Base-by-base conservation (phyloP, 2,888 invertebrate species). In the Agrochola lota region DNA sequence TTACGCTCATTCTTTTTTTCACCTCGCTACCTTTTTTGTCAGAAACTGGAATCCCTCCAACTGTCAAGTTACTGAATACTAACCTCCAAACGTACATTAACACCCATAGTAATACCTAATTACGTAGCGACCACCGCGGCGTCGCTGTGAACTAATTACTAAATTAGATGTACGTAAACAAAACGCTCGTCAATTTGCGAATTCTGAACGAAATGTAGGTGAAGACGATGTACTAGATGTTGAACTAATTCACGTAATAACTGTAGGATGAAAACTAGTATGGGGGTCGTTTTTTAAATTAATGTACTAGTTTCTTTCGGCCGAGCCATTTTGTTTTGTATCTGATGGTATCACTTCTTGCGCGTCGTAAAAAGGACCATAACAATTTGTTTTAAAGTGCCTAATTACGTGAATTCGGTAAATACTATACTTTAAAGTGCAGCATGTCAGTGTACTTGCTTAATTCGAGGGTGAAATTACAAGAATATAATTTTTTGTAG, bases 71-170 rank as follows among this genome's bases (percentile, higher is more conserved):
- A 26, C n/a, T 46, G 66, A 66, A 66, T 46, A 20, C 15, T 15
- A 69, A 4, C 35, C 55, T 26, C 20, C 1, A 0, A 64, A 60
- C 52, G 52, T 49, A 20, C 17, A 59, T n/a, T 5, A 57, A 46
- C n/a, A 75, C 11, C 1, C 43, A 40, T 20, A 62, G 20, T 66
- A 72, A 71, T 62, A 63, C 62, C 62, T 83, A 64, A 72, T 66
- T 63, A 63, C 55, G 17, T 23, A 2, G 17, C 15, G 74, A 75
- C 84, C 83, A 75, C 71, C 72, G 64, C 83, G 64, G 35, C 60
- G 82, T 62, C n/a, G 43, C 26, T 20, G 26, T 66, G 72, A 71
- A 78, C 81, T 78, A 75, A 84, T 84, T 81, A 84, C 84, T 30
- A 55, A 83, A 83, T 83, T 84, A 82, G 74, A 71, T 68, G 30